These are phyloP conservation scores for Coelinius sp. DNA, from an alignment of 2,888 invertebrate species.

Conservation along the genomic window DNA sequence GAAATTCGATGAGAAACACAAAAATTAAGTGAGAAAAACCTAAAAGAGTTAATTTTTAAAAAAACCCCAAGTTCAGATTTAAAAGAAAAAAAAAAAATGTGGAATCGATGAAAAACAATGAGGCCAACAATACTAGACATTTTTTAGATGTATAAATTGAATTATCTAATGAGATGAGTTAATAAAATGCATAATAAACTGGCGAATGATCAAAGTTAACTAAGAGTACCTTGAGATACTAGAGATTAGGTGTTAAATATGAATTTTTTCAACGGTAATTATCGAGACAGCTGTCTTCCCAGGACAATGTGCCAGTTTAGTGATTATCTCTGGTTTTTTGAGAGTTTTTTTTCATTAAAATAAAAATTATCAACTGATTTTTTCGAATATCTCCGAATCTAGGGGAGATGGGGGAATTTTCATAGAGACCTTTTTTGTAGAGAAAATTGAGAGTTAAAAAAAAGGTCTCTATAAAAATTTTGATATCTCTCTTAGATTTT, in stretches of 20 bases:
- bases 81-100: not conserved
- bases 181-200: slow-evolving; percentile 16
- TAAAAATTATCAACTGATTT: no score
- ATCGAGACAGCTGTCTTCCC: not conserved
- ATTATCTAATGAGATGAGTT: not conserved
- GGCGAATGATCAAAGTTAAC: slow-evolving; percentile 36
- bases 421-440: no score
- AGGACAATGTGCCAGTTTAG: not conserved
- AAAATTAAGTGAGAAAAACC: slow-evolving; percentile 11
- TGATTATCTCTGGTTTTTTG: not conserved
- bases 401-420: no score
- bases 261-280: not conserved
- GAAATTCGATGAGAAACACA: slow-evolving; percentile 39
- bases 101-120: slow-evolving; percentile 1
- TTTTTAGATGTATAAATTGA: not conserved
- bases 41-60: slow-evolving; percentile 40
- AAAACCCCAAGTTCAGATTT: slow-evolving; percentile 55
- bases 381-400: no score
- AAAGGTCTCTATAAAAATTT: no score
- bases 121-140: not conserved
- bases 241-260: slow-evolving; percentile 9
- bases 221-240: slow-evolving; percentile 35
- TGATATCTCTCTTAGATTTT: no score
- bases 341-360: not conserved
- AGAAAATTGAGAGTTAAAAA: no score